Percentiles rank a stretch among this genome's conserved stretches.
These are phyloP conservation scores for Neodiprion virginianus DNA, from an alignment of 1,140 invertebrate species.

Conservation along the genomic window DNA sequence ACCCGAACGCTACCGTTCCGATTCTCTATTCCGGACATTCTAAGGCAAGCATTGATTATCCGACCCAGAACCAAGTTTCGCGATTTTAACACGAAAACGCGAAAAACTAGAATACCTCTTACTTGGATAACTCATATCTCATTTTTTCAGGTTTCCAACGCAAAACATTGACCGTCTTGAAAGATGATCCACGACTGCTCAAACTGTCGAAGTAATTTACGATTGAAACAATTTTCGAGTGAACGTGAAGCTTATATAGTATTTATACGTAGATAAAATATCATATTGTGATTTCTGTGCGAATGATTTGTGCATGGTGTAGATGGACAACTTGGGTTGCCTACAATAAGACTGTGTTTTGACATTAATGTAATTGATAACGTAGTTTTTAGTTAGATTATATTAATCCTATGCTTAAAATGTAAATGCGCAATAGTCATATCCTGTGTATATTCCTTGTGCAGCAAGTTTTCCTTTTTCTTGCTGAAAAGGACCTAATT, in stretches of 20 bases:
- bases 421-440: too few relatives aligned
- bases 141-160: slow-evolving; percentile 49
- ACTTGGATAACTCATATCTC: slow-evolving; percentile 4
- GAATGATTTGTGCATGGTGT: background rate
- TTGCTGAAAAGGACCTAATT: background rate
- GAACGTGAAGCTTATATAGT: background rate
- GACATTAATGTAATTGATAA: background rate
- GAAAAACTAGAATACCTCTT: background rate
- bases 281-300: background rate
- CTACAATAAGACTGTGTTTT: slow-evolving; percentile 1
- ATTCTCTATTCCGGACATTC: slow-evolving; percentile 52
- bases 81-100: background rate
- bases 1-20: slow-evolving; percentile 29
- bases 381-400: too few relatives aligned
- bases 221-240: background rate
- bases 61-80: background rate
- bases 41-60: slow-evolving; percentile 38
- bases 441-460: too few relatives aligned
- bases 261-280: slow-evolving; percentile 2
- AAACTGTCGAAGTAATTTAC: background rate
- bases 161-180: slow-evolving; percentile 44
- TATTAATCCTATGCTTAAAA: too few relatives aligned
- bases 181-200: background rate
- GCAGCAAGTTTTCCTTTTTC: background rate
- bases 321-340: background rate